A percentile compares a stretch with the other conserved stretches of the same genome.
phyloP scores from a whole-genome alignment of 1,140 invertebrate genomes.

The Lethocerus indicus region DNA sequence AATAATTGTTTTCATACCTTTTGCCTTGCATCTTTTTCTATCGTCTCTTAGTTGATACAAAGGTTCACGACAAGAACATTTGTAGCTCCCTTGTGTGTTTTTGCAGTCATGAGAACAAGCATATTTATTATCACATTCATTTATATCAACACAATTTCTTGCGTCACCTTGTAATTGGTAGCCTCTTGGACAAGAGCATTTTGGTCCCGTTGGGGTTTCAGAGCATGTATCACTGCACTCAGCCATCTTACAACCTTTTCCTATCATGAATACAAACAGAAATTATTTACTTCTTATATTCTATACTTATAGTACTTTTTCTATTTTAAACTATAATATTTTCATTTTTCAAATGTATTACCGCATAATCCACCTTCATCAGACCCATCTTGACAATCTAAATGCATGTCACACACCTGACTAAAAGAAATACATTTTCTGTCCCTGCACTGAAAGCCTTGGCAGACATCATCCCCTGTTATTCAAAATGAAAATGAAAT shows the following conservation, averaged over 20 bases:
- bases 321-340: neutral
- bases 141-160: conserved; percentile 17
- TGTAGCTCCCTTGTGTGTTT: conserved; percentile 64
- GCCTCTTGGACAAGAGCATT: conserved; percentile 17
- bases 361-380: conserved; percentile 32
- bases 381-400: conserved; percentile 45
- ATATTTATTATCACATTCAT: conserved; percentile 24
- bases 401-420: conserved; percentile 43
- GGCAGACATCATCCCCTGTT: no score
- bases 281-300: neutral
- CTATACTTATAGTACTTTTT: no score
- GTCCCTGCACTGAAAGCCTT: conserved; percentile 26
- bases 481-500: no score
- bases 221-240: conserved; percentile 17
- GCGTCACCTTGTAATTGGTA: conserved; percentile 16
- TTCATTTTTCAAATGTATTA: neutral
- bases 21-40: conserved; percentile 45
- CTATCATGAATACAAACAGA: conserved; percentile 7
- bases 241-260: conserved; percentile 12
- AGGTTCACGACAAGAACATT: conserved; percentile 54
- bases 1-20: conserved; percentile 20
- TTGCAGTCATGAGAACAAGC: conserved; percentile 73
- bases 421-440: conserved; percentile 38
- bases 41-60: conserved; percentile 55
- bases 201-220: conserved; percentile 18